Base-by-base conservation (phyloP, 2,888 invertebrate species). In the Dastarcus helophoroides region DNA sequence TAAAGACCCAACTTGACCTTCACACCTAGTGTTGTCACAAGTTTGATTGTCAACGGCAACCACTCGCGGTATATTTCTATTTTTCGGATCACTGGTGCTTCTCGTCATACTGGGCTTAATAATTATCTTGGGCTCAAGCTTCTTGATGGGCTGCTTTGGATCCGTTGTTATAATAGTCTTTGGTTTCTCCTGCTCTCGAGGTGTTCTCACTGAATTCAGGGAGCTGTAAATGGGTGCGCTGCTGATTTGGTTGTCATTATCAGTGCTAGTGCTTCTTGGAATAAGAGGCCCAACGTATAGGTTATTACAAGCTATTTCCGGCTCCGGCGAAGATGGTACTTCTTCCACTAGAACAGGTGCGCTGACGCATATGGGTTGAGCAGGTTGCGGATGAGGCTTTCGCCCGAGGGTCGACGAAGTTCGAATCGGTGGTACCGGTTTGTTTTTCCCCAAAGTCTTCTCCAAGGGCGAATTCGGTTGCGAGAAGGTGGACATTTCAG, bases 381-480 rank as follows among this genome's bases (percentile, higher is more conserved):
- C 39, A 2, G 41, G 17, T 2, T 27, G 25, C 14, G 22, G 14
- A n/a, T 23, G 27, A 3, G 44, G 57, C 36, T 71, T 68, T 22
- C 77, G 62, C 13, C 76, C 76, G 29, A 80, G 61, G 3, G 80
- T 79, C 16, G 71, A 69, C 2, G 76, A 75, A 3, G 77, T 74
- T 48, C 85, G 65, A 0, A 82, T 83, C 0, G 85, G 85, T 2
- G 85, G 85, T 36, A 73, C 66, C 0, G 82, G 79, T n/a, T n/a
- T n/a, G n/a, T n/a, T n/a, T n/a, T n/a, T n/a, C 1, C 78, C 77
- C 33, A 70, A 4, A 14, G 16, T 29, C 2, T 22, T 14, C 9
- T 22, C 15, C n/a, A 26, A 15, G n/a, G 21, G 19, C 4, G 19
- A 9, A 9, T 22, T 29, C 9, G 26, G 27, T 8, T 8, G 5